These are phyloP conservation scores for Epinephelus moara DNA, from an alignment of 2,113 vertebrate species.

Conservation along the genomic window DNA sequence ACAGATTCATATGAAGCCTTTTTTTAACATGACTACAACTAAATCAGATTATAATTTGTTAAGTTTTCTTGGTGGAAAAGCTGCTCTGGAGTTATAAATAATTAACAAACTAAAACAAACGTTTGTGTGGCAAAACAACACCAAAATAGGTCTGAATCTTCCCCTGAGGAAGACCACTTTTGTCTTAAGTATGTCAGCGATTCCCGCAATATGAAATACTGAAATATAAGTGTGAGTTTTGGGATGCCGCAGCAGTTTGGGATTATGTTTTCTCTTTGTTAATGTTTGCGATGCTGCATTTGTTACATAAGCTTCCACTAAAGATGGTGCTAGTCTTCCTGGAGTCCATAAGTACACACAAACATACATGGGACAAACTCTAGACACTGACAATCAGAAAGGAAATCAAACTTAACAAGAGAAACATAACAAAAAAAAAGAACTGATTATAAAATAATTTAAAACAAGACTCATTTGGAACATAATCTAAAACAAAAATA, in stretches of 20 bases:
- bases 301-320: not conserved
- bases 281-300: not conserved
- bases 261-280: not conserved
- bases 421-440: too few relatives aligned
- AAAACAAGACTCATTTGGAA: too few relatives aligned
- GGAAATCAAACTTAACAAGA: too few relatives aligned
- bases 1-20: not conserved
- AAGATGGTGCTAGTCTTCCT: not conserved
- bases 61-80: constrained; percentile 4
- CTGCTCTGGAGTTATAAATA: constrained; percentile 45
- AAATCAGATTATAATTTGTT: constrained; percentile 20
- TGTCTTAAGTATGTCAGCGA: not conserved
- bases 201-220: not conserved
- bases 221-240: not conserved
- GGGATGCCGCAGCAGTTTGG: not conserved
- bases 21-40: not conserved
- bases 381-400: too few relatives aligned
- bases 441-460: too few relatives aligned
- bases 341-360: too few relatives aligned
- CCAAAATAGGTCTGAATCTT: not conserved
- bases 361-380: too few relatives aligned
- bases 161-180: not conserved
- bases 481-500: too few relatives aligned
- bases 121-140: not conserved
- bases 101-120: not conserved